phyloP scores from a whole-genome alignment of 1,140 invertebrate species.

The Apis laboriosa region DNA sequence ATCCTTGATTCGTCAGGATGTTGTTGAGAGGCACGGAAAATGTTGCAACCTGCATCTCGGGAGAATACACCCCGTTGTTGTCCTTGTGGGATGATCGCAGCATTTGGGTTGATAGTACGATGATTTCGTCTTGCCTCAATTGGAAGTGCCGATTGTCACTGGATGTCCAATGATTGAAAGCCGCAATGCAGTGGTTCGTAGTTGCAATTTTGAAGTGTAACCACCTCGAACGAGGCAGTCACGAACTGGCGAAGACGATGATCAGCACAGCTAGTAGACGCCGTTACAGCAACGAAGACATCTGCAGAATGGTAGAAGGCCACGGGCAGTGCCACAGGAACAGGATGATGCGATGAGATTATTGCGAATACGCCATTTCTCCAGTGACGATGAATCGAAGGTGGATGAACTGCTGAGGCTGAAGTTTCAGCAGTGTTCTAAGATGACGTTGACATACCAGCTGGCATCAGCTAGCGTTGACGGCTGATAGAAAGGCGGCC shows the following conservation, averaged over 20 bases:
- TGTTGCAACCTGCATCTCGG: slow-evolving; percentile 4
- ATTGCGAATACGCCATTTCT: slow-evolving; percentile 18
- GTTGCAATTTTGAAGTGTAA: neutral
- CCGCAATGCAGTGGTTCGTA: slow-evolving; percentile 2
- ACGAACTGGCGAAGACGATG: neutral
- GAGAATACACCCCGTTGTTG: neutral
- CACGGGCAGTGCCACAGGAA: slow-evolving; percentile 28
- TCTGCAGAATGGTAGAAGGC: slow-evolving; percentile 28
- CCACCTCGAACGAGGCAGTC: slow-evolving; percentile 39
- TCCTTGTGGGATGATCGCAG: neutral
- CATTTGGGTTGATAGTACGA: neutral
- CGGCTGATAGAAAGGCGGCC: slow-evolving; percentile 78
- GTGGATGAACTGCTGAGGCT: slow-evolving; percentile 52
- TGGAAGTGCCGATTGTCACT: neutral
- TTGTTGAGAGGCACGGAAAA: slow-evolving; percentile 11
- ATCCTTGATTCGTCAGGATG: neutral
- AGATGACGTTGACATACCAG: slow-evolving; percentile 60
- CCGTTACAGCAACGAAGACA: slow-evolving; percentile 25
- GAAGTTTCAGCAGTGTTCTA: slow-evolving; percentile 61
- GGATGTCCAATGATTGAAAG: slow-evolving; percentile 17
- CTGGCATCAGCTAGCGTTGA: slow-evolving; percentile 67
- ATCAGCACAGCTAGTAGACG: slow-evolving; percentile 6
- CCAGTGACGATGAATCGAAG: slow-evolving; percentile 38
- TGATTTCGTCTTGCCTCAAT: neutral
- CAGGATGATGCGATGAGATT: slow-evolving; percentile 44